Evolutionary conservation across 2,113 vertebrate genomes (phyloP).

Genomic region (Donacobius atricapilla): DNA sequence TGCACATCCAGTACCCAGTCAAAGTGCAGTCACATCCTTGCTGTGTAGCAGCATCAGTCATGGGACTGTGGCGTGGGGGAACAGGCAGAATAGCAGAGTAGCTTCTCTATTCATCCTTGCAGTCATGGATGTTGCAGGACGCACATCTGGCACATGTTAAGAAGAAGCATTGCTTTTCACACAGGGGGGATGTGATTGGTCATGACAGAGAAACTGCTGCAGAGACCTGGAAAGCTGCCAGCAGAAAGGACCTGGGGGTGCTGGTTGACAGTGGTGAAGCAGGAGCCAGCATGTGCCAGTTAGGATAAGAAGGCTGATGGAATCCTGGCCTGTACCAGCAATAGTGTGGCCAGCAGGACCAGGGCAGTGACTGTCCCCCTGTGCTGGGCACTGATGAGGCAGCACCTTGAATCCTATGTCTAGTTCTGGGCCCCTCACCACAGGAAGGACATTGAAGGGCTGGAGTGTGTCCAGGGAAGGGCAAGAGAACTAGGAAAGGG

Average conservation of each 20-base stretch:
- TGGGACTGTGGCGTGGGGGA: neutral
- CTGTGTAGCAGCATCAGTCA: neutral
- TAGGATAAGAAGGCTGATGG: neutral
- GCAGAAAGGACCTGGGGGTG: neutral
- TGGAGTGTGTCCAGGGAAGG: rapidly evolving
- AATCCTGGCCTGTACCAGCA: neutral
- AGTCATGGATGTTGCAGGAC: neutral
- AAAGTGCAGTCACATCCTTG: constrained; percentile 11
- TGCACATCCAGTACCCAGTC: constrained; percentile 25
- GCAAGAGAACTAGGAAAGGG: rapidly evolving
- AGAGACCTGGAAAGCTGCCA: neutral
- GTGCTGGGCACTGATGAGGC: rapidly evolving
- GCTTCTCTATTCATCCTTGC: neutral
- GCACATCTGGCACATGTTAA: neutral
- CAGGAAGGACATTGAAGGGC: neutral
- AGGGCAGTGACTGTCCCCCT: rapidly evolving
- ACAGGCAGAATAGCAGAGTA: neutral
- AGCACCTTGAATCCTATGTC: rapidly evolving
- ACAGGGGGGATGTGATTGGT: rapidly evolving
- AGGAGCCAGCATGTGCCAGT: neutral
- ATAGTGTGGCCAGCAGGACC: neutral
- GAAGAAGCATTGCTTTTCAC: neutral
- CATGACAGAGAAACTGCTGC: neutral
- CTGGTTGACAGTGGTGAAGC: neutral
- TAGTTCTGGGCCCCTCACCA: neutral